Evolutionary conservation across 2,888 invertebrate genomes (phyloP).

Genomic region (Microplitis deprimator): DNA sequence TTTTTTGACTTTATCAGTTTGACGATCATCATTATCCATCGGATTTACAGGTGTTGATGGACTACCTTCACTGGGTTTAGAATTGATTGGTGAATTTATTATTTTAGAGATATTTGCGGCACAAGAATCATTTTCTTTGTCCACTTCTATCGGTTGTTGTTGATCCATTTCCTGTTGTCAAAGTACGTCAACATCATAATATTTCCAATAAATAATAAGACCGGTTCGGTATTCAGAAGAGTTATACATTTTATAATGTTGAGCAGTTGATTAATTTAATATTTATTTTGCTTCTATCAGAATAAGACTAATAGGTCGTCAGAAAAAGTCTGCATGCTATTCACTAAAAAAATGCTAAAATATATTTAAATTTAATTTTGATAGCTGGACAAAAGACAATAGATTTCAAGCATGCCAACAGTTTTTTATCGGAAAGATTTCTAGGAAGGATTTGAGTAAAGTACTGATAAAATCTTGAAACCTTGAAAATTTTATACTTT

Average conservation of each 20-base stretch:
- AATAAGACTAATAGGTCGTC: not conserved
- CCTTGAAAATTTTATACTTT: not conserved
- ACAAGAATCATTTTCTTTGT: not conserved
- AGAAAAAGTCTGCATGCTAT: not conserved
- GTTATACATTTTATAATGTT: not conserved
- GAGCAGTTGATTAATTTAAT: not conserved
- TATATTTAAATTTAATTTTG: not conserved
- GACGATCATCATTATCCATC: not conserved
- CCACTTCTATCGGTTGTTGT: not conserved
- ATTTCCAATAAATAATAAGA: not conserved
- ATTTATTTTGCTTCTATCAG: not conserved
- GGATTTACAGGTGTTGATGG: not conserved
- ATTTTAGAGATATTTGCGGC: not conserved
- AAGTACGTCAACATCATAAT: not conserved
- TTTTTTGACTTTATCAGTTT: not conserved
- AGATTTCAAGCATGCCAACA: not conserved
- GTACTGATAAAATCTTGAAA: not conserved
- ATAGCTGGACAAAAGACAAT: not conserved
- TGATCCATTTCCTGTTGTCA: not conserved
- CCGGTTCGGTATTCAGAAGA: not conserved
- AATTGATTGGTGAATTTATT: not conserved
- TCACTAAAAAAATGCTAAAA: not conserved
- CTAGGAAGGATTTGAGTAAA: not conserved
- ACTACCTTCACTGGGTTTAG: not conserved
- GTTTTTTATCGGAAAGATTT: not conserved